A percentile compares a stretch with the other conserved stretches of the same genome.
phyloP scores from a whole-genome alignment of 2,888 invertebrate species.

The Pseudeuparius sepicola region DNA sequence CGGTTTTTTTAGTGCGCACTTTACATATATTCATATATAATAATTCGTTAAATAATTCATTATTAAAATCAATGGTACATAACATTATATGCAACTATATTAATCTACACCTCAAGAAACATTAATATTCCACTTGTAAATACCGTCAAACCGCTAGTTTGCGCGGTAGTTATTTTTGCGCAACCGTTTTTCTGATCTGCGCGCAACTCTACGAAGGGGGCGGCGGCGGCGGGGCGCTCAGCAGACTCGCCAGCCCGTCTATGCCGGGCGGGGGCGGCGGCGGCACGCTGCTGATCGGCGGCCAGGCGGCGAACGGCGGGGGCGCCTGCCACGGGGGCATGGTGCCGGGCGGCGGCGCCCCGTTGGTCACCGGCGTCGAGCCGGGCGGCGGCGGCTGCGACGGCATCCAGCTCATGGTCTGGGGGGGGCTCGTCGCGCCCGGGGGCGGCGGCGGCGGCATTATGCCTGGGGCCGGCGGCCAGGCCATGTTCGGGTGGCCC shows the following conservation, averaged over 20 bases:
- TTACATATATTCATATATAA: no score
- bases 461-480: slow-evolving; percentile 39
- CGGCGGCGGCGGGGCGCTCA: slow-evolving; percentile 61
- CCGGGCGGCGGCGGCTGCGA: slow-evolving; percentile 35
- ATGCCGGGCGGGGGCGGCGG: slow-evolving; percentile 41
- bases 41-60: no score
- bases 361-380: slow-evolving; percentile 27
- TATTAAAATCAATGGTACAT: no score
- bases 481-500: slow-evolving; percentile 34
- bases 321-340: slow-evolving; percentile 29
- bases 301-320: slow-evolving; percentile 18
- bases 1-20: no score
- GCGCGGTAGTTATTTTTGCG: no score
- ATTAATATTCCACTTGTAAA: no score
- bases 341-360: slow-evolving; percentile 18
- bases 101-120: no score
- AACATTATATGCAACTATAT: no score
- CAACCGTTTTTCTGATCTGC: no score
- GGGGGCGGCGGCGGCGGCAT: slow-evolving; percentile 44
- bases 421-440: slow-evolving; percentile 41
- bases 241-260: slow-evolving; percentile 44
- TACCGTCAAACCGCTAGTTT: no score
- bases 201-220: no score
- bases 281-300: slow-evolving; percentile 14
- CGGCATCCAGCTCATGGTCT: slow-evolving; percentile 45